These are phyloP conservation scores for Drosophila neutralis DNA, from an alignment of 2,888 invertebrate genomes.

Conservation along the genomic window DNA sequence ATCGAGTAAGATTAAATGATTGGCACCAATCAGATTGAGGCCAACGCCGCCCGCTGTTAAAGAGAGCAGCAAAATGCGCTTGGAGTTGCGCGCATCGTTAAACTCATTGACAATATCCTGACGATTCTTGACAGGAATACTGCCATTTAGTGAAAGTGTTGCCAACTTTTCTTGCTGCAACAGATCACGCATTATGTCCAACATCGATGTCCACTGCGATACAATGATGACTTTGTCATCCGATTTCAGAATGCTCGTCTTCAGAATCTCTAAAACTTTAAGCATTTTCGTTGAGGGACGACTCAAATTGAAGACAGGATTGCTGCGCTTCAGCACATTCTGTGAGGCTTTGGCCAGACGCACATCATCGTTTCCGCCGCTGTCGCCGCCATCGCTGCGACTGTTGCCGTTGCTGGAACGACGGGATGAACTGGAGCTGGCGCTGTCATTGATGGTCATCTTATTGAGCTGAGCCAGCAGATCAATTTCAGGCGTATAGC, in stretches of 20 bases:
- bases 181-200: slow-evolving; percentile 89
- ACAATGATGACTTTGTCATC: slow-evolving; percentile 93
- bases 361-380: slow-evolving; percentile 64
- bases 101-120: slow-evolving; percentile 89
- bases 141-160: slow-evolving; percentile 90
- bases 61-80: slow-evolving; percentile 92
- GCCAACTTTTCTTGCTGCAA: slow-evolving; percentile 86
- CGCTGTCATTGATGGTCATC: slow-evolving; percentile 85
- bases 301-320: slow-evolving; percentile 89
- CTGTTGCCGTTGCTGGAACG: slow-evolving; percentile 22
- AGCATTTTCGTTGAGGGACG: slow-evolving; percentile 88
- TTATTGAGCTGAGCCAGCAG: slow-evolving; percentile 88
- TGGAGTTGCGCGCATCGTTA: slow-evolving; percentile 87
- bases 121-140: slow-evolving; percentile 89
- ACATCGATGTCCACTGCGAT: slow-evolving; percentile 96
- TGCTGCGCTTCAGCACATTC: slow-evolving; percentile 88
- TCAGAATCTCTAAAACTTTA: slow-evolving; percentile 87
- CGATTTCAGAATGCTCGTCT: slow-evolving; percentile 85
- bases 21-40: slow-evolving; percentile 95
- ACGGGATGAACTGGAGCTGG: slow-evolving; percentile 13
- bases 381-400: background rate
- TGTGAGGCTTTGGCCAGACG: slow-evolving; percentile 87
- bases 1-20: slow-evolving; percentile 95
- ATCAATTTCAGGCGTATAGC: slow-evolving; percentile 86
- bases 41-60: slow-evolving; percentile 98